Evolutionary conservation across 2,113 vertebrate genomes (phyloP), one percentile per base, ranked within the genome.

Genomic region (Thunnus maccoyii): DNA sequence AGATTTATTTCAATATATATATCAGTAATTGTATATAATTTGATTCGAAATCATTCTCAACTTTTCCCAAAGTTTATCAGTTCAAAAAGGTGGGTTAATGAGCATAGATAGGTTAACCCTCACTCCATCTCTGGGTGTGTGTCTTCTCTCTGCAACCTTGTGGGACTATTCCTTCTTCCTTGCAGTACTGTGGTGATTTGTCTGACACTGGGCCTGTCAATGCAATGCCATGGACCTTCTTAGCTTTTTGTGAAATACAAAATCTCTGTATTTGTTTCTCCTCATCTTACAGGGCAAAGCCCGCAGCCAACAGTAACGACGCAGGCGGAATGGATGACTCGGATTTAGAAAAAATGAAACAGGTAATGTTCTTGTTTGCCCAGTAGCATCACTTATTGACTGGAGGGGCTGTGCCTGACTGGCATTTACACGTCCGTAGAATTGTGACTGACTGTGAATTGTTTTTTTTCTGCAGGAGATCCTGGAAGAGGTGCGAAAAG

Each of bases 401-500:
- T 14, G 57, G 18, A 66, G 41, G 25, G 41, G 22, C 4, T 50
- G 3, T 65, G 44, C 2, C 13, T 8, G 7, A 52, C 6, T 41
- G 36, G 6, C 7, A 6, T 36, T 36, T 36, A 36, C 32, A 36
- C 7, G 1, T 5, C 32, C 7, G 32, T 36, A 36, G 32, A 36
- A 36, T 36, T 5, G 32, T 36, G 32, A 36, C 41, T 47, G 5
- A 22, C n/a, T 64, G 46, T 67, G 52, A 72, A n/a, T 58, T 20
- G 27, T 50, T 9, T 52, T 65, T 73, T 32, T 72, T 79, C 55
- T 92, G 58, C 82, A 98, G 97, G 97, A 98, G 81, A 94, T 98
- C 66, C 91, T 98, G 70, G 97, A 98, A 74, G 97, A 97, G 81
- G 96, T 98, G 92, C 94, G 96, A 75, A 97, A 96, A 88, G 97